Percentiles rank a stretch among this genome's conserved stretches.
Evolutionary conservation across 2,797 vertebrate species (phyloP).

Genomic region (Onychomys torridus): DNA sequence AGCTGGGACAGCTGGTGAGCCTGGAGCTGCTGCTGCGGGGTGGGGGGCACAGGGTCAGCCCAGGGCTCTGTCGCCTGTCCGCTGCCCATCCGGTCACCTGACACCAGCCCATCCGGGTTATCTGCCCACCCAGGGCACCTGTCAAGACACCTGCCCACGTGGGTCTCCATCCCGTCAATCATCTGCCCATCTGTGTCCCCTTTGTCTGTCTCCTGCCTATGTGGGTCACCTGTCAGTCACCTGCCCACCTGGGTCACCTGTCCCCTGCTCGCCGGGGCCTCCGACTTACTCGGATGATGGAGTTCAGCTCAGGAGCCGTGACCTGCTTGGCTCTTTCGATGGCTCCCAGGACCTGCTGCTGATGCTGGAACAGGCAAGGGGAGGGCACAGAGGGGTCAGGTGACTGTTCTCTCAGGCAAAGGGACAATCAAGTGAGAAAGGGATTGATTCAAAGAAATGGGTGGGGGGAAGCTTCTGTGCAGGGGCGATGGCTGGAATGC

Average conservation of each 20-base stretch:
- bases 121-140: no score
- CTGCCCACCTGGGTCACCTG: no score
- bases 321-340: conserved; percentile 99
- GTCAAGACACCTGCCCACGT: no score
- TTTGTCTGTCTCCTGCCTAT: no score
- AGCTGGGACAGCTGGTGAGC: conserved; percentile 99
- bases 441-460: no score
- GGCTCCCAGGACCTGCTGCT: conserved; percentile 98
- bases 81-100: not conserved
- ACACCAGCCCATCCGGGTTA: not conserved
- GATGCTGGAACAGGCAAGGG: conserved; percentile 89
- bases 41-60: conserved; percentile 2
- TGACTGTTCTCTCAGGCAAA: not conserved
- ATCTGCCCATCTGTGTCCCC: not conserved
- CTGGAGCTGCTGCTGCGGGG: conserved; percentile 98
- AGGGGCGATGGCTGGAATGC: not conserved
- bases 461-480: not conserved
- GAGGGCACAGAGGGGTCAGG: not conserved
- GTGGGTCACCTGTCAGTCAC: no score
- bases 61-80: not conserved
- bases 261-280: not conserved
- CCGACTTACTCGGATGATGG: conserved; percentile 96
- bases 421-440: not conserved
- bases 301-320: conserved; percentile 98
- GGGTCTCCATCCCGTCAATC: no score